These are phyloP conservation scores for Protobothrops mucrosquamatus DNA, from an alignment of 2,113 vertebrate species.

Conservation along the genomic window DNA sequence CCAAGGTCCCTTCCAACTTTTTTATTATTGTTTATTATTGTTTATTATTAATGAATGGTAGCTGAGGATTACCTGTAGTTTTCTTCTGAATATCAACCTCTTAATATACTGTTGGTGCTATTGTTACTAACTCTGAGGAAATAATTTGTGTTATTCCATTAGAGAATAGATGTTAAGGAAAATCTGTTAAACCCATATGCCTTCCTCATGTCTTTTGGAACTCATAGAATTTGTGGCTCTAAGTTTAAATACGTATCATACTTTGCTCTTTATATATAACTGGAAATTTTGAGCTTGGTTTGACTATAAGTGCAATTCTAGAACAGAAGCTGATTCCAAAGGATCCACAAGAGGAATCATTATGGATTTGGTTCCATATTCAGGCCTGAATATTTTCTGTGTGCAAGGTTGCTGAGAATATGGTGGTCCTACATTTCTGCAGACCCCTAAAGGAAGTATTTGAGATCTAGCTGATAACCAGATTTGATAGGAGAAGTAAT, in stretches of 20 bases:
- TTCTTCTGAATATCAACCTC: not conserved
- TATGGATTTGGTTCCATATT: too few relatives aligned
- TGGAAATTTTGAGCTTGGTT: not conserved
- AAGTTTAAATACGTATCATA: conserved; percentile 15
- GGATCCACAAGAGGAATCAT: too few relatives aligned
- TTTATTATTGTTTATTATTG: too few relatives aligned
- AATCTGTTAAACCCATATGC: not conserved
- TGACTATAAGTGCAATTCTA: not conserved
- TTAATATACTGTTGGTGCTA: not conserved
- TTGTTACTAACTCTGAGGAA: not conserved
- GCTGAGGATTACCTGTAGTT: not conserved
- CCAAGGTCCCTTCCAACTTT: too few relatives aligned
- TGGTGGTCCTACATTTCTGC: too few relatives aligned
- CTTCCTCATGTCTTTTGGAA: not conserved
- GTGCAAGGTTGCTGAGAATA: too few relatives aligned
- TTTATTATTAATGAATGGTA: too few relatives aligned
- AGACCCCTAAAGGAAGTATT: too few relatives aligned
- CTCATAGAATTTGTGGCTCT: conserved; percentile 21
- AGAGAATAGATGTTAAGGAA: not conserved
- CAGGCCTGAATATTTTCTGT: too few relatives aligned
- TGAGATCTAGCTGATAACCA: too few relatives aligned
- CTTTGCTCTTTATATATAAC: conserved; percentile 10
- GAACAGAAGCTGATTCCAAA: too few relatives aligned
- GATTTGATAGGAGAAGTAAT: too few relatives aligned
- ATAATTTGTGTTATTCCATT: conserved; percentile 1